phyloP scores from a whole-genome alignment of 2,797 vertebrate species.

The Mycteria americana region DNA sequence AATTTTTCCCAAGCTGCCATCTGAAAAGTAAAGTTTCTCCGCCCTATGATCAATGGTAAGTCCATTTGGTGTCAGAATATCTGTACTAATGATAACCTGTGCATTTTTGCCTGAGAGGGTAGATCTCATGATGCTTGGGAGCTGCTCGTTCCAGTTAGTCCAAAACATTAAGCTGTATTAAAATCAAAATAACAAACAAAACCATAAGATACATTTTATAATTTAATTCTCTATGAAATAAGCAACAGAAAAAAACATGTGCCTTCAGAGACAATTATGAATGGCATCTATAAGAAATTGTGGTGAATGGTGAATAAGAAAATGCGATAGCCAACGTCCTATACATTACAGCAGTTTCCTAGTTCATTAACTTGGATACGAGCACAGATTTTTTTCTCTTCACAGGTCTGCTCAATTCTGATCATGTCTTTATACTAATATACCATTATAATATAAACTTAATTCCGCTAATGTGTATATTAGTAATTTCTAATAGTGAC shows the following conservation, averaged over 20 bases:
- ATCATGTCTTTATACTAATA: neutral
- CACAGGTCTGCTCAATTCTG: neutral
- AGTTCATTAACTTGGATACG: neutral
- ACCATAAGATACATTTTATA: slow-evolving; percentile 41
- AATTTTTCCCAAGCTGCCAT: slow-evolving; percentile 94
- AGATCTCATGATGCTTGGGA: slow-evolving; percentile 95
- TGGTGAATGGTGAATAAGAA: neutral
- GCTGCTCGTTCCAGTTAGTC: slow-evolving; percentile 99
- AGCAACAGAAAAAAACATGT: neutral
- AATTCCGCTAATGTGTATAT: neutral
- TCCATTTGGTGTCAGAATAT: slow-evolving; percentile 95
- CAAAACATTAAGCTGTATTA: slow-evolving; percentile 94
- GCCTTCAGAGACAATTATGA: neutral
- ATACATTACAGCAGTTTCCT: neutral
- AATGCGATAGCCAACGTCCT: neutral
- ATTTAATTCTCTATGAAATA: neutral
- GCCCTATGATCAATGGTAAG: slow-evolving; percentile 94
- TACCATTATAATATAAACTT: neutral
- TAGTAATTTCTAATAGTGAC: neutral
- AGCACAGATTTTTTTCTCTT: neutral
- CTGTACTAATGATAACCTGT: slow-evolving; percentile 88
- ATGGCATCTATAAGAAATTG: neutral
- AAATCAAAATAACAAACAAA: slow-evolving; percentile 63
- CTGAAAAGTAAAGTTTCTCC: slow-evolving; percentile 97
- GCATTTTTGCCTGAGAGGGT: slow-evolving; percentile 90